phyloP scores from a whole-genome alignment of 2,888 invertebrate species.

The Campaea margaritaria region DNA sequence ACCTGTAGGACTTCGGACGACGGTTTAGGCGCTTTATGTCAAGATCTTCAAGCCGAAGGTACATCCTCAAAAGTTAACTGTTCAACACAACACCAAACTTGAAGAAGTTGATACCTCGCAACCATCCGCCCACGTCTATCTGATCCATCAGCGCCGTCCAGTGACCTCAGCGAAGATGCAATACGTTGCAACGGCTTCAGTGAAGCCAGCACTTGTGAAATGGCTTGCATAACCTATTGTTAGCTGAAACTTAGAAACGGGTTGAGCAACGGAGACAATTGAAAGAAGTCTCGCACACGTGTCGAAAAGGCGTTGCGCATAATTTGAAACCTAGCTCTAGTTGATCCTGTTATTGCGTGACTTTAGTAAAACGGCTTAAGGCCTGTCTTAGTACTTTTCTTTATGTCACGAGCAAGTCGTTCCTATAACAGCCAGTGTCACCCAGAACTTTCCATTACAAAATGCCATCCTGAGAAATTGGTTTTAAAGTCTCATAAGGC shows the following conservation, averaged over 20 bases:
- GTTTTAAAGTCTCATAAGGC: too few relatives aligned
- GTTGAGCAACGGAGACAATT: slow-evolving; percentile 24
- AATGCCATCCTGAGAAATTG: too few relatives aligned
- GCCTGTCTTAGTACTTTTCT: not conserved
- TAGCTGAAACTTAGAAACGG: slow-evolving; percentile 17
- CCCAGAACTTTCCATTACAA: too few relatives aligned
- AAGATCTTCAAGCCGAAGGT: too few relatives aligned
- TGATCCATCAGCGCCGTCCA: slow-evolving; percentile 20
- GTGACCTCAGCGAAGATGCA: slow-evolving; percentile 9
- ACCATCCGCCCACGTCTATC: slow-evolving; percentile 11
- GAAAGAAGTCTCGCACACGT: slow-evolving; percentile 13
- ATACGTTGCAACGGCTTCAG: slow-evolving; percentile 22
- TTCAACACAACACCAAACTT: too few relatives aligned
- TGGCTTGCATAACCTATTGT: slow-evolving; percentile 24
- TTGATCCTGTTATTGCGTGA: too few relatives aligned
- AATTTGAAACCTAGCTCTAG: slow-evolving; percentile 3
- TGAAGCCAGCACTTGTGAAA: slow-evolving; percentile 12
- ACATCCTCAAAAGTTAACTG: too few relatives aligned
- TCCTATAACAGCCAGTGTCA: too few relatives aligned
- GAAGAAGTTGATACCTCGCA: slow-evolving; percentile 6
- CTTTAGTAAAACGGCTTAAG: too few relatives aligned
- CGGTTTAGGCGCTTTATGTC: too few relatives aligned
- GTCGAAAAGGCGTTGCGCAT: slow-evolving; percentile 25
- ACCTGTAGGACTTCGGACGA: too few relatives aligned
- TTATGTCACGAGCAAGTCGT: too few relatives aligned